These are phyloP conservation scores for Drosophila seguyi DNA, from an alignment of 1,140 invertebrate genomes.

Conservation along the genomic window DNA sequence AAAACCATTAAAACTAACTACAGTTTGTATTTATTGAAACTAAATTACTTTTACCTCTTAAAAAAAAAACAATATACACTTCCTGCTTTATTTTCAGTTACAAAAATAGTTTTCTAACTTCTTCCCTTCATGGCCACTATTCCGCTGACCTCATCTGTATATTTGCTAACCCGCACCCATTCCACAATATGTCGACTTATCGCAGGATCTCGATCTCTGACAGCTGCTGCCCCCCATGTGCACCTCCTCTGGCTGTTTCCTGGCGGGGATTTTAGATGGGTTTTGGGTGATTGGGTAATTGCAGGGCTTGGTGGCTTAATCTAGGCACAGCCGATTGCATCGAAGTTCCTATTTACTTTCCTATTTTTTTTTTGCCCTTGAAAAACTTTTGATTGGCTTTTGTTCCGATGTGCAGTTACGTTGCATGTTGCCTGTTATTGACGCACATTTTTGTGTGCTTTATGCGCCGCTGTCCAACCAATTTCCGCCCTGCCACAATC, in stretches of 20 bases:
- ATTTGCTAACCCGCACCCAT: slow-evolving; percentile 11
- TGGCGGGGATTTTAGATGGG: slow-evolving; percentile 17
- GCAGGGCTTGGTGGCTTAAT: slow-evolving; percentile 51
- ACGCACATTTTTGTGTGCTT: slow-evolving; percentile 75
- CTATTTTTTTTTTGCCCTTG: slow-evolving; percentile 28
- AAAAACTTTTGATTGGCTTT: slow-evolving; percentile 77
- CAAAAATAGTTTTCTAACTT: no score
- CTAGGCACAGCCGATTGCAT: slow-evolving; percentile 57
- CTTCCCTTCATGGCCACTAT: slow-evolving; percentile 1
- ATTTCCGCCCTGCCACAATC: slow-evolving; percentile 74
- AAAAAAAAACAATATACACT: neutral
- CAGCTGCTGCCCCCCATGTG: slow-evolving; percentile 67
- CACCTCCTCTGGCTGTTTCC: neutral
- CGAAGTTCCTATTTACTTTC: slow-evolving; percentile 42
- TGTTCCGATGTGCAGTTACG: slow-evolving; percentile 33
- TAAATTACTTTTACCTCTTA: neutral
- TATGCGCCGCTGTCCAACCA: slow-evolving; percentile 71
- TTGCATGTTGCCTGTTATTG: slow-evolving; percentile 64
- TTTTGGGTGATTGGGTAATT: slow-evolving; percentile 39
- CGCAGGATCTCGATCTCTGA: slow-evolving; percentile 63
- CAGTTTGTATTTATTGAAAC: no score
- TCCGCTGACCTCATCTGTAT: slow-evolving; percentile 12
- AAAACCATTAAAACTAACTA: neutral
- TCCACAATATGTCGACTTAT: slow-evolving; percentile 53
- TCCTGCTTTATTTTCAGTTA: rapidly evolving